Percentiles rank a stretch among this genome's conserved stretches.
Conservation (phyloP, 1,140 invertebrate species). For the Drosophila nigromelanica region DNA sequence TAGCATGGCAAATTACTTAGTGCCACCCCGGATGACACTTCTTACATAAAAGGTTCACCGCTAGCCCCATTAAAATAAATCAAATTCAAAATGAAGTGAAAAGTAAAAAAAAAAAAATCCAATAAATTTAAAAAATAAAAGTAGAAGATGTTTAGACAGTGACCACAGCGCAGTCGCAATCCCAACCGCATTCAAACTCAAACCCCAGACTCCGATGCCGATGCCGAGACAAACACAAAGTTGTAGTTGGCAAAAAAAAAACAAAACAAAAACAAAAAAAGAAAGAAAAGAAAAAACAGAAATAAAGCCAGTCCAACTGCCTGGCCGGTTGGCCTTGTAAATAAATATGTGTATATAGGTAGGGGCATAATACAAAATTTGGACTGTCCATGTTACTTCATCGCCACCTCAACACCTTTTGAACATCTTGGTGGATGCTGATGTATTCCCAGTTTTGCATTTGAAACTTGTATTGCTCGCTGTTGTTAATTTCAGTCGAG, state of each 20-base stretch:
- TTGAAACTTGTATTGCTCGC: conserved; percentile 53
- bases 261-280: conserved; percentile 12
- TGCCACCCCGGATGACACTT: conserved; percentile 59
- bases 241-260: conserved; percentile 14
- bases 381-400: conserved; percentile 70
- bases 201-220: not conserved
- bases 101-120: conserved; percentile 5
- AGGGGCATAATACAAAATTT: conserved; percentile 52
- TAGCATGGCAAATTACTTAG: conserved; percentile 59
- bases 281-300: conserved; percentile 1
- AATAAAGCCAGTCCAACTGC: conserved; percentile 36
- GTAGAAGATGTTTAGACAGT: conserved; percentile 40
- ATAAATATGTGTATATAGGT: conserved; percentile 37
- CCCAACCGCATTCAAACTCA: conserved; percentile 5
- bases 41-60: conserved; percentile 58
- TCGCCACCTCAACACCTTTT: conserved; percentile 67
- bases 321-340: conserved; percentile 71
- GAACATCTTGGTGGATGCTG: conserved; percentile 43
- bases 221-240: conserved; percentile 1
- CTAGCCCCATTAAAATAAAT: conserved; percentile 68
- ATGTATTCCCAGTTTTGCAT: conserved; percentile 53
- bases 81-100: conserved; percentile 57
- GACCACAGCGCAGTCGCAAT: not conserved
- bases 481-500: conserved; percentile 9
- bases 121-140: not conserved